These are phyloP conservation scores for Cladorhizidae sp. DNA, from an alignment of 37 sponge, comb jelly and placozoan species.

Conservation along the genomic window DNA sequence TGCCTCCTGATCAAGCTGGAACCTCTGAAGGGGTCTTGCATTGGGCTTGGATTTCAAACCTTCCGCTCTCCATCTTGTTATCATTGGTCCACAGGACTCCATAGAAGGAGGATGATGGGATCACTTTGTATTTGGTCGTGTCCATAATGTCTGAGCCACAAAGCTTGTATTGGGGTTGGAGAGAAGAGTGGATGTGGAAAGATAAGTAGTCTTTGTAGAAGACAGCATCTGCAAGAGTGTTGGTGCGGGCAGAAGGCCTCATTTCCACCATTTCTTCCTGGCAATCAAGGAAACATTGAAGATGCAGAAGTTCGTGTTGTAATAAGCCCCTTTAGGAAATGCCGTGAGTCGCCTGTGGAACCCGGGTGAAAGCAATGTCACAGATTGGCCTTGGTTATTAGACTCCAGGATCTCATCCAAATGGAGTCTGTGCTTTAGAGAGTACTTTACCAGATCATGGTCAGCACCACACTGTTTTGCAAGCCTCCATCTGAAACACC, in stretches of 20 bases:
- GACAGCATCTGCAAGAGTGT: not conserved
- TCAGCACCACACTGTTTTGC: not conserved
- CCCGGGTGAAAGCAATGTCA: constrained; percentile 3
- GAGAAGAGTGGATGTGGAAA: not conserved
- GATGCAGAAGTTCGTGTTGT: constrained; percentile 6
- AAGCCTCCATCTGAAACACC: constrained; percentile 6
- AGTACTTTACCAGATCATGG: not conserved
- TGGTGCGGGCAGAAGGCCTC: not conserved
- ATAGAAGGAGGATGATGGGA: constrained; percentile 1
- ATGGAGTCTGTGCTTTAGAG: not conserved
- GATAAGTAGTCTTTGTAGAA: not conserved
- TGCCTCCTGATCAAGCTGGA: no score
- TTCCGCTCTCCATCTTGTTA: not conserved
- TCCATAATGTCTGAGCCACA: constrained; percentile 7
- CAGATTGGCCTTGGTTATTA: not conserved
- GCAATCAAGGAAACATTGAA: not conserved
- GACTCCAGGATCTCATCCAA: not conserved
- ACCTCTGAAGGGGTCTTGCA: no score
- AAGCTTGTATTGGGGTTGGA: not conserved
- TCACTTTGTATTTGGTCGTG: not conserved
- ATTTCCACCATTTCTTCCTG: not conserved
- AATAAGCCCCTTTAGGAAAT: not conserved
- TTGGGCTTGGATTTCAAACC: not conserved
- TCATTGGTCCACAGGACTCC: constrained; percentile 3
- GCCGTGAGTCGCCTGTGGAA: not conserved